These are phyloP conservation scores for Caenorhabditis japonica DNA, from an alignment of 2,888 invertebrate species.

Conservation along the genomic window DNA sequence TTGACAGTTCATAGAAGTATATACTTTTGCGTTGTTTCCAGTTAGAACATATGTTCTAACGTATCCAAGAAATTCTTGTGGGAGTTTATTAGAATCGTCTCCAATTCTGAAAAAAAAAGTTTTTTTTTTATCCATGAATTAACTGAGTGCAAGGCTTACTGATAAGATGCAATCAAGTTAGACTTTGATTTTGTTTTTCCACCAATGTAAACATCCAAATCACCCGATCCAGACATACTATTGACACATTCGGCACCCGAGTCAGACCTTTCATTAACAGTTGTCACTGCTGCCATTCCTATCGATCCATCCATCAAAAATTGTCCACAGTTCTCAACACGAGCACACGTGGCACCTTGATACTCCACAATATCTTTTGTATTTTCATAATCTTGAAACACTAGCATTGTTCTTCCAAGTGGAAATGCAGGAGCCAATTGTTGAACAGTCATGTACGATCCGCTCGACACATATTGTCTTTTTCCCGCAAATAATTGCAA, in stretches of 20 bases:
- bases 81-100: neutral
- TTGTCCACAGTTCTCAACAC: neutral
- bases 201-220: slow-evolving; percentile 32
- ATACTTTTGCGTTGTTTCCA: neutral
- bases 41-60: slow-evolving; percentile 27
- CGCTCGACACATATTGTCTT: slow-evolving; percentile 22
- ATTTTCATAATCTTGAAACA: slow-evolving; percentile 34
- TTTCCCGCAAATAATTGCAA: neutral
- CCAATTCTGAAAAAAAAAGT: slow-evolving; percentile 9
- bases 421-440: slow-evolving; percentile 8
- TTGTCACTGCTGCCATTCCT: slow-evolving; percentile 10
- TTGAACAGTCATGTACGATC: slow-evolving; percentile 18
- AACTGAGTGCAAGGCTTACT: no score
- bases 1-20: neutral
- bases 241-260: slow-evolving; percentile 23
- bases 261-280: neutral
- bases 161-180: slow-evolving; percentile 17
- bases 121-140: no score
- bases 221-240: slow-evolving; percentile 7
- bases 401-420: slow-evolving; percentile 11
- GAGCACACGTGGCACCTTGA: slow-evolving; percentile 10
- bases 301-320: slow-evolving; percentile 17
- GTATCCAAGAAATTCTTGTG: slow-evolving; percentile 39
- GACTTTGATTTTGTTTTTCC: slow-evolving; percentile 8
- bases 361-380: slow-evolving; percentile 30